Base-by-base conservation (phyloP, 2,888 invertebrate genomes). In the Sisyra terminalis region DNA sequence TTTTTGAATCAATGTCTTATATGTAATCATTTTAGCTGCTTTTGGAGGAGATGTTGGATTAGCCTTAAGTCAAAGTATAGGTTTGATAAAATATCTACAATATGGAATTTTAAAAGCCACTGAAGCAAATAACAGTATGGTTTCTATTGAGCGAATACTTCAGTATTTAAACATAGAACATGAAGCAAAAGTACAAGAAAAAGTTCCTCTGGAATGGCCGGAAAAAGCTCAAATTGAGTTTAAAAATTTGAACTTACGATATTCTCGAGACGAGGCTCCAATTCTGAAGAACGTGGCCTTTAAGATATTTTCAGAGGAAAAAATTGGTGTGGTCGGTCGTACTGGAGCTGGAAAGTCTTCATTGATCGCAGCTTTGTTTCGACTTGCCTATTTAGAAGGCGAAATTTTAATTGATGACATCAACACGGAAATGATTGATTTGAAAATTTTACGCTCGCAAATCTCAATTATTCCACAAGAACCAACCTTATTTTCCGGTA, bases 21-120 rank as follows among this genome's bases (percentile, higher is more conserved):
- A 24, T 5, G 24, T 24, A 24, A 24, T 3, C 7, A 24, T 24
- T 24, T 24, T 24, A 24, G 24, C 24, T 24, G 50, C 50, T n/a
- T 49, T 55, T 14, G 65, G 66, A n/a, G 66, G 67, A 8, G 58
- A 65, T 43, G 68, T 70, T 1, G 72, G 71, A 14, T 52, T 73
- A 34, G 64, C 68, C 2, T 60, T 73, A 24, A 70, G 70, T 1
- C 71, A 72, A 52, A 59, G 64, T 7, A 62, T 70, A 35, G 59
- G 63, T 2, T 53, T 73, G 6, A 62, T 64, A 15, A 66, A 66
- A 1, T 57, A 67, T 50, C 58, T 71, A 35, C 70, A 70, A 52
- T 81, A 78, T 77, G 77, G 74, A 3, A 70, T 80, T 55, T 58
- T 79, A 44, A 78, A 81, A 54, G 75, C 75, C 37, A 76, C 78